Evolutionary conservation across 2,888 invertebrate genomes (phyloP).

Genomic region (Hirtodrosophila confusa): DNA sequence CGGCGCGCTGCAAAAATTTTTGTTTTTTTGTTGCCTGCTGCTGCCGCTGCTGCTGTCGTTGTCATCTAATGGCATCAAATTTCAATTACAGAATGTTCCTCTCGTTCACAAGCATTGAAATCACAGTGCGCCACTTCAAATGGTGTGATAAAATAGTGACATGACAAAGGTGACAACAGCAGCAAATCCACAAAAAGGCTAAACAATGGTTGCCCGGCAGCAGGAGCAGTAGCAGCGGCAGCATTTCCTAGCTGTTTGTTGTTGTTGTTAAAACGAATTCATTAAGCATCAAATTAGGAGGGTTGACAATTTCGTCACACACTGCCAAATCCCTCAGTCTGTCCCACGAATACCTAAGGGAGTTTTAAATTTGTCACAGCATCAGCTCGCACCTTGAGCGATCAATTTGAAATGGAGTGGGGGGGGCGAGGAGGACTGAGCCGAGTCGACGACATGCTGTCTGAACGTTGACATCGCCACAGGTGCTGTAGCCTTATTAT

Average conservation of each 20-base stretch:
- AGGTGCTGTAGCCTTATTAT: constrained; percentile 21
- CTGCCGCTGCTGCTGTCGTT: constrained; percentile 36
- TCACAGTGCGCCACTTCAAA: constrained; percentile 48
- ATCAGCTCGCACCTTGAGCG: constrained; percentile 24
- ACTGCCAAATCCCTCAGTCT: constrained; percentile 49
- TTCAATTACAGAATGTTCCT: constrained; percentile 81
- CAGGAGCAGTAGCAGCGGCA: constrained; percentile 19
- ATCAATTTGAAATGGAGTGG: constrained; percentile 8
- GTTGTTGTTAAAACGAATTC: constrained; percentile 60
- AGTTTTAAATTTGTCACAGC: constrained; percentile 44
- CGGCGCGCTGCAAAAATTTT: constrained; percentile 41
- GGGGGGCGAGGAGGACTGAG: neutral
- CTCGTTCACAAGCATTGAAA: constrained; percentile 53
- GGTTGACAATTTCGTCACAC: constrained; percentile 77
- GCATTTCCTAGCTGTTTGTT: constrained; percentile 27
- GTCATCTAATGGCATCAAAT: constrained; percentile 81
- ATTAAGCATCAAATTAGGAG: constrained; percentile 75
- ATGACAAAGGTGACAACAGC: constrained; percentile 74
- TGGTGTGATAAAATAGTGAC: constrained; percentile 72
- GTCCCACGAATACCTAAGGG: constrained; percentile 28
- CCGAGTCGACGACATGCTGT: constrained; percentile 8
- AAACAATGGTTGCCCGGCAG: constrained; percentile 65
- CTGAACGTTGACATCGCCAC: constrained; percentile 9
- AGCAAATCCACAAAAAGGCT: constrained; percentile 74
- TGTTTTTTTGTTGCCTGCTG: too few relatives aligned